Percentiles rank a stretch among this genome's conserved stretches.
phyloP scores from a whole-genome alignment of 1,140 invertebrate species.

The Pseudachorutes palmiensis region DNA sequence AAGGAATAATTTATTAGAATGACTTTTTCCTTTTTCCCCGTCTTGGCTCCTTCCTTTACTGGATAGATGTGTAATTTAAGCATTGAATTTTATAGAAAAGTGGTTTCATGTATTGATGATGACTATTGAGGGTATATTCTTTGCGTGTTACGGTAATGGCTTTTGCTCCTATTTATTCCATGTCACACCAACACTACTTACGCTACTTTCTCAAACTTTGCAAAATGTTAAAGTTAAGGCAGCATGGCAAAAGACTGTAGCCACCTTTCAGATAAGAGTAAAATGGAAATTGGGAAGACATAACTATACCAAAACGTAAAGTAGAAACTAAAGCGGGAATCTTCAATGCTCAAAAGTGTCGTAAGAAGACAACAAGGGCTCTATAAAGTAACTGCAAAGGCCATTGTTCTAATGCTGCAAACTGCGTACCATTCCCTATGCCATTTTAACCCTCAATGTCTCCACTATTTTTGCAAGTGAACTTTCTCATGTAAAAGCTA shows the following conservation, averaged over 20 bases:
- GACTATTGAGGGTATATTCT: neutral
- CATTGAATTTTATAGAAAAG: constrained; percentile 7
- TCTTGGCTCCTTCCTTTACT: neutral
- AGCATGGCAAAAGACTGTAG: neutral
- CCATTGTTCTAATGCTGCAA: no score
- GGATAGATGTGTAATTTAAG: neutral
- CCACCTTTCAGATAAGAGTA: neutral
- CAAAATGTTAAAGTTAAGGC: neutral
- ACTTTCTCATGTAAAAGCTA: no score
- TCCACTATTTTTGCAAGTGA: no score
- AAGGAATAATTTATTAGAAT: constrained; percentile 7
- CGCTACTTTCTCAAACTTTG: neutral
- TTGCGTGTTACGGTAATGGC: constrained; percentile 2
- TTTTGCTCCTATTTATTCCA: constrained; percentile 1
- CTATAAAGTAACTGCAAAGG: no score
- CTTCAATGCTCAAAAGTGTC: no score
- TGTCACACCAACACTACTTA: neutral
- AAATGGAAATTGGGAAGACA: neutral
- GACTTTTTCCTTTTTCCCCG: neutral
- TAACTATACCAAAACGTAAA: no score
- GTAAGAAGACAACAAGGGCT: no score
- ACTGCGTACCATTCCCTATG: no score
- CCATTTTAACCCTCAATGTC: no score
- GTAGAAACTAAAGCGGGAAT: no score
- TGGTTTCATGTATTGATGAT: constrained; percentile 12